Evolutionary conservation across 1,140 invertebrate genomes (phyloP), one percentile per base, ranked within the genome.

Genomic region (Procambarus clarkii): DNA sequence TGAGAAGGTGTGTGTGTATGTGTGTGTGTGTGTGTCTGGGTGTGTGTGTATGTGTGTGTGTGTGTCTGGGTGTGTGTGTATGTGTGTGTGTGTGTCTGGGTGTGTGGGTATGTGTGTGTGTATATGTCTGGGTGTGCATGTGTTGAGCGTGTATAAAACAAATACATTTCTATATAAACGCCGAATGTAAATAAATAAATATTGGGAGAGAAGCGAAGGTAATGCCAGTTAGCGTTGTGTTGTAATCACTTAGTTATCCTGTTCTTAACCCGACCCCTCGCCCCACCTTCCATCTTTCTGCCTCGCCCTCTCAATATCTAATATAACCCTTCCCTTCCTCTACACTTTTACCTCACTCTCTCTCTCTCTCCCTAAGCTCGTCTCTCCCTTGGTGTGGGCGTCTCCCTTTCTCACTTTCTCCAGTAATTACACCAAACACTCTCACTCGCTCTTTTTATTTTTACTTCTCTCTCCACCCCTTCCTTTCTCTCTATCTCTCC

Each of bases 71-170:
- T n/a, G n/a, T n/a, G n/a, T n/a, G n/a, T n/a, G n/a, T n/a, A n/a
- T n/a, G n/a, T n/a, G n/a, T n/a, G n/a, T n/a, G n/a, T 54, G 50
- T 54, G 50, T 54, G 50, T 54, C 0, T 54, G 50, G 7, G 50
- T 54, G 50, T 54, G 50, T 54, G 50, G 7, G 50, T 83, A 21
- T 83, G 60, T 83, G 81, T 83, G 24, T 83, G 81, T 83, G 60
- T 82, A 50, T 60, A 50, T 82, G 80, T 82, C 21, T 60, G 50
- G 24, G 80, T 60, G 80, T 60, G 80, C 34, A 50, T 81, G 79
- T 81, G 79, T 58, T 45, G 34, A n/a, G 76, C n/a, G 48, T 81
- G 80, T 60, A n/a, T n/a, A n/a, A n/a, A n/a, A n/a, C n/a, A n/a
- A n/a, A n/a, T n/a, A n/a, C n/a, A n/a, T n/a, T n/a, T n/a, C n/a